A percentile compares a stretch with the other conserved stretches of the same genome.
Conservation (phyloP, 2,888 invertebrate genomes). For the Linnaemya tessellans region DNA sequence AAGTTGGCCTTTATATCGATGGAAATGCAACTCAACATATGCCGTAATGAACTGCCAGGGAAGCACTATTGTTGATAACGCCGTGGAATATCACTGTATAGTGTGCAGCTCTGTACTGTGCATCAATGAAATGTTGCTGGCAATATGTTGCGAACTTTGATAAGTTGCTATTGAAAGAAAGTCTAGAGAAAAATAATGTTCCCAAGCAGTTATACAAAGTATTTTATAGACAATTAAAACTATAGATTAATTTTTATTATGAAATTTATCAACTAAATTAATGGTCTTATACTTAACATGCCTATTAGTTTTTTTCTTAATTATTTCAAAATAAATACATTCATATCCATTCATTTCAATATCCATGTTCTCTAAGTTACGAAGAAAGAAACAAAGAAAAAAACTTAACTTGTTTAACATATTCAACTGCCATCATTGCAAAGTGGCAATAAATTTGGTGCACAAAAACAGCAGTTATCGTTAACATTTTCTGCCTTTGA, state of each 20-base stretch:
- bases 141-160: background rate
- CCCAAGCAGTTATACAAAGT: background rate
- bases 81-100: too few relatives aligned
- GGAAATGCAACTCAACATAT: too few relatives aligned
- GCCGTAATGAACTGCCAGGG: too few relatives aligned
- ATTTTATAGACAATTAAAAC: background rate
- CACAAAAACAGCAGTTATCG: conserved; percentile 50
- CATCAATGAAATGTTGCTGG: background rate
- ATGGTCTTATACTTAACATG: too few relatives aligned
- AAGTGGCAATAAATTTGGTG: conserved; percentile 63
- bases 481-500: conserved; percentile 22
- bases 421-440: conserved; percentile 59
- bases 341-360: conserved; percentile 28
- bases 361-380: conserved; percentile 24
- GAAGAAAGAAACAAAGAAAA: conserved; percentile 10
- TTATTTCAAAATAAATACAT: conserved; percentile 1
- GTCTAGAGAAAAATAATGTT: too few relatives aligned
- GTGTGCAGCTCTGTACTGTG: too few relatives aligned
- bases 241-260: background rate
- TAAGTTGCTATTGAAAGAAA: background rate
- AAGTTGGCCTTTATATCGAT: too few relatives aligned
- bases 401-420: conserved; percentile 53
- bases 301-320: too few relatives aligned
- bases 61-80: too few relatives aligned
- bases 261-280: background rate